Base-by-base conservation (phyloP, 1,140 invertebrate species). In the Geopemphigus sp. region DNA sequence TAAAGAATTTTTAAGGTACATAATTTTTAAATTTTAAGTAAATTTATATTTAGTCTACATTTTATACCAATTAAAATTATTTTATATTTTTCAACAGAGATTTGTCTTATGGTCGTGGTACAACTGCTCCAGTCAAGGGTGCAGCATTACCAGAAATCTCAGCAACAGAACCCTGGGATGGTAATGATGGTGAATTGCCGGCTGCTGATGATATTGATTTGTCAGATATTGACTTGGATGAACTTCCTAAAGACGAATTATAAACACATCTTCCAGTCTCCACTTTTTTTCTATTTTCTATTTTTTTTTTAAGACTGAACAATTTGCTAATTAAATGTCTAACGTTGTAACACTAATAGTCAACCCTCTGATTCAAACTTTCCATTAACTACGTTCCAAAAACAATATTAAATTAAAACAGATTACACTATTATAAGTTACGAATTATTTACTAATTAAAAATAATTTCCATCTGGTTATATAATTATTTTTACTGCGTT, bases 191-290 rank as follows among this genome's bases (percentile, higher is more conserved):
- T 15, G 91, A 94, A 86, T 87, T 95, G 81, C 93, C 94, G 32
- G 89, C 89, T 56, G 95, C 95, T 86, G 96, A 98, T 83, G 95
- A 98, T 82, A 94, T 96, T 82, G 95, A 97, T 88, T 89, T 97
- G 54, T 95, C 93, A 63, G 95, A 98, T 86, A 88, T 97, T 57
- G 92, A 94, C 82, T 86, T 98, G 22, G 94, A 97, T 84, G 91
- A 91, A 80, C 56, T 87, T 56, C 93, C 94, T 86, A 93, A 95
- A 83, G 93, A 95, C 85, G 87, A 95, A 84, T 95, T 91, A 92
- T 54, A 80, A 70, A 53, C 26, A 56, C 15, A 47, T 70, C 8
- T n/a, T 63, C 66, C 15, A 14, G 29, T 29, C 39, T 47, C 50
- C 22, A 70, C 12, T 22, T 39, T 56, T 11, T 22, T 57, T 22